phyloP scores from a whole-genome alignment of 2,888 invertebrate genomes.

The Folsomia candida region DNA sequence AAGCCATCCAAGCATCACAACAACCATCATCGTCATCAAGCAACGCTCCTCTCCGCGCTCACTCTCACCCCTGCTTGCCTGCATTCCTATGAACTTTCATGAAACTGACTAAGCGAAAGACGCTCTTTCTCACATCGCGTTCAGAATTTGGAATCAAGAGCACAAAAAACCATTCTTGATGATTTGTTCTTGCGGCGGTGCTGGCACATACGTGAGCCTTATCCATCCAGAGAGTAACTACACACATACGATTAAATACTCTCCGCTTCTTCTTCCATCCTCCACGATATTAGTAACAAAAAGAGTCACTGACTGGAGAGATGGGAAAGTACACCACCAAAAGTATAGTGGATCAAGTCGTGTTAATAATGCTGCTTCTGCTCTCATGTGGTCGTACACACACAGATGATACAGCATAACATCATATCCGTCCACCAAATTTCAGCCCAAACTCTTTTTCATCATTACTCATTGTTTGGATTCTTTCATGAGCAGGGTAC shows the following conservation, averaged over 20 bases:
- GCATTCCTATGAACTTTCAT: conserved; percentile 5
- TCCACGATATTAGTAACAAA: neutral
- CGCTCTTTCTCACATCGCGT: neutral
- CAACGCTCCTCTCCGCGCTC: too few relatives aligned
- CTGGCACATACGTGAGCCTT: neutral
- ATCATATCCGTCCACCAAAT: neutral
- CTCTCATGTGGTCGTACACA: too few relatives aligned
- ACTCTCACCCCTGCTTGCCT: too few relatives aligned
- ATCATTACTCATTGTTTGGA: neutral
- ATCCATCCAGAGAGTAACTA: too few relatives aligned
- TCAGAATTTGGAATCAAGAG: neutral
- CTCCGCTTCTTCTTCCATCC: neutral
- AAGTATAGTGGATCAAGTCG: neutral
- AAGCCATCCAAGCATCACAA: neutral
- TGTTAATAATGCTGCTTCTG: neutral
- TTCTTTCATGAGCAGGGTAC: neutral
- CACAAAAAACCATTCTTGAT: conserved; percentile 4
- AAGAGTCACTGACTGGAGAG: neutral
- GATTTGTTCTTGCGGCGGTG: neutral
- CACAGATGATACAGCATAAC: neutral
- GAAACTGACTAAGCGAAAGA: neutral
- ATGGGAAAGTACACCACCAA: neutral
- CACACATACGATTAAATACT: neutral
- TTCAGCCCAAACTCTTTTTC: neutral
- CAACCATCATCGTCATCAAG: neutral